Conservation (phyloP, 1,140 invertebrate genomes). For the Macrostomum lignano region DNA sequence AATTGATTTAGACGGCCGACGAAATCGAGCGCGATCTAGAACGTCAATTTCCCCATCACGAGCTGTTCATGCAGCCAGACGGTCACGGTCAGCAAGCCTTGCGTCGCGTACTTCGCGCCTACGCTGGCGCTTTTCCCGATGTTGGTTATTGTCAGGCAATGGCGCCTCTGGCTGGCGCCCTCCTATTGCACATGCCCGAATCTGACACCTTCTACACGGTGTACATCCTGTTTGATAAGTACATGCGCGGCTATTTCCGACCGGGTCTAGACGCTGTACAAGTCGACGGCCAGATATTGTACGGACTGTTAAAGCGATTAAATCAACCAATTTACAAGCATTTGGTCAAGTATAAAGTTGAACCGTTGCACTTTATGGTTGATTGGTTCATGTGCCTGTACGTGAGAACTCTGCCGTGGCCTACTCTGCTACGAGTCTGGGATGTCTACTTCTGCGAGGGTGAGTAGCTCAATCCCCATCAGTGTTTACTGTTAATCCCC, state of each 20-base stretch:
- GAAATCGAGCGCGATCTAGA: conserved; percentile 79
- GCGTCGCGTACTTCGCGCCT: conserved; percentile 49
- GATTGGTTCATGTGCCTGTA: conserved; percentile 93
- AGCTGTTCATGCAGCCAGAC: conserved; percentile 67
- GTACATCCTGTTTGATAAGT: conserved; percentile 72
- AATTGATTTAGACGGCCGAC: too few relatives aligned
- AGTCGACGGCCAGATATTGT: conserved; percentile 66
- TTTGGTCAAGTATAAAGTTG: conserved; percentile 50
- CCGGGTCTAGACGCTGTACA: conserved; percentile 51
- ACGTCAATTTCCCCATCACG: conserved; percentile 73
- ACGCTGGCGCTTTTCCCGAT: conserved; percentile 61
- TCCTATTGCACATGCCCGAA: conserved; percentile 88
- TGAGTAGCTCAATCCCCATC: too few relatives aligned
- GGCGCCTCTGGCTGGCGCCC: conserved; percentile 71
- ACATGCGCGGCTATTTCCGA: conserved; percentile 63
- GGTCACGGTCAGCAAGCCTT: conserved; percentile 34
- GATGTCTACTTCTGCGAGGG: conserved; percentile 94
- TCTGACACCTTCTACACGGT: conserved; percentile 91
- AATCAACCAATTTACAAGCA: conserved; percentile 56
- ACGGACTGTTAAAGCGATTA: conserved; percentile 54
- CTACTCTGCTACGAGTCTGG: conserved; percentile 69
- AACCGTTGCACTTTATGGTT: conserved; percentile 75
- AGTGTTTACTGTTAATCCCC: too few relatives aligned
- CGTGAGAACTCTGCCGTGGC: conserved; percentile 69
- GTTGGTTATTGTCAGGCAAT: conserved; percentile 90